Evolutionary conservation across 2,113 vertebrate genomes (phyloP).

Genomic region (Larimichthys crocea): DNA sequence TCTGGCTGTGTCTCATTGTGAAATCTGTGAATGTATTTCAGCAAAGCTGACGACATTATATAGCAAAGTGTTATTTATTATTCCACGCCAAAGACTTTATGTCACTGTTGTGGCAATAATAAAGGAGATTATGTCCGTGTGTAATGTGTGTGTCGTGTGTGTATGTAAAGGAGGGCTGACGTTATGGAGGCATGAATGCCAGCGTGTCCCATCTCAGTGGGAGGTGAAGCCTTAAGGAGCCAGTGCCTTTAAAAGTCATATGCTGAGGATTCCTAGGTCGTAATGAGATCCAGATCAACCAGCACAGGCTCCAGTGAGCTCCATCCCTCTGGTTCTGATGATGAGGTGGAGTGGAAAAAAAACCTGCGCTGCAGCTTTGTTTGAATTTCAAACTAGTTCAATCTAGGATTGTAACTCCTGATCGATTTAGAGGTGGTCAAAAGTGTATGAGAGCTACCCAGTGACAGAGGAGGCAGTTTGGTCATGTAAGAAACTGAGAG

Average conservation of each 20-base stretch:
- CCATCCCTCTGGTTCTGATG: conserved; percentile 59
- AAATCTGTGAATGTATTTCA: conserved; percentile 22
- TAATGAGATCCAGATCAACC: conserved; percentile 77
- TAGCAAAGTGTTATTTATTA: conserved; percentile 9
- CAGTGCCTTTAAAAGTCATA: conserved; percentile 67
- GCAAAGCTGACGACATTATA: conserved; percentile 6
- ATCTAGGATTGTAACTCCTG: conserved; percentile 35
- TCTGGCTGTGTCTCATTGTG: conserved; percentile 3
- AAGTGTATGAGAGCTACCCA: conserved; percentile 7
- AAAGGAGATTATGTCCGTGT: conserved; percentile 6
- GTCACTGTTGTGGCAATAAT: conserved; percentile 14
- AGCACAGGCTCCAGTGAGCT: conserved; percentile 53
- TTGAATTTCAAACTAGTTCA: conserved; percentile 34
- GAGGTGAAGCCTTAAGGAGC: conserved; percentile 62
- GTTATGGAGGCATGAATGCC: conserved; percentile 54
- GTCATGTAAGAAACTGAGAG: not conserved
- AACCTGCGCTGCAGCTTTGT: conserved; percentile 11
- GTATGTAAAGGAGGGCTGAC: conserved; percentile 31
- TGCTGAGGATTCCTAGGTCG: conserved; percentile 70
- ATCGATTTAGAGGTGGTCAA: conserved; percentile 1
- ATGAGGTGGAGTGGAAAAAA: conserved; percentile 39
- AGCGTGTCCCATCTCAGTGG: conserved; percentile 58
- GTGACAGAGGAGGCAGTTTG: conserved; percentile 4
- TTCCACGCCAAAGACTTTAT: conserved; percentile 6
- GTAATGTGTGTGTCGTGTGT: not conserved